Evolutionary conservation across 2,797 vertebrate species (phyloP).

Genomic region (Myiothlypis coronata): DNA sequence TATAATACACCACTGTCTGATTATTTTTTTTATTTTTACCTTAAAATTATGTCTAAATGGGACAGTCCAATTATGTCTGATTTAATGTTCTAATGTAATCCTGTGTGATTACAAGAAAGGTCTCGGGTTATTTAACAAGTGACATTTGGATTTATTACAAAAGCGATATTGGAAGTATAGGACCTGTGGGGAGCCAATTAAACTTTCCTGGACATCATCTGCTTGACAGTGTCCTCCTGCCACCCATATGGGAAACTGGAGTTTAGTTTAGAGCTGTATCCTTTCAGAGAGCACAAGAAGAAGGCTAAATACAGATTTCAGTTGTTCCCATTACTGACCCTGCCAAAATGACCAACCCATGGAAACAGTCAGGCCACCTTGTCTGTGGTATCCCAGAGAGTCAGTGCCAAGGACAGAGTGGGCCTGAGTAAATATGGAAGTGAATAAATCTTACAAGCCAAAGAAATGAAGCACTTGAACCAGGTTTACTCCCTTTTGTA

Average conservation of each 20-base stretch:
- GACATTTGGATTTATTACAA: conserved; percentile 44
- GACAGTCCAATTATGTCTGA: conserved; percentile 60
- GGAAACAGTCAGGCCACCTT: not conserved
- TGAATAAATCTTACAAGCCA: not conserved
- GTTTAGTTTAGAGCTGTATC: not conserved
- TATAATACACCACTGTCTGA: not conserved
- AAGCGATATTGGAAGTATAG: not conserved
- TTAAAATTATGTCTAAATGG: conserved; percentile 60
- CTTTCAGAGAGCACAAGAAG: not conserved
- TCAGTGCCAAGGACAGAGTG: not conserved
- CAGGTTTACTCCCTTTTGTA: not conserved
- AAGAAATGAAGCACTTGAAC: not conserved
- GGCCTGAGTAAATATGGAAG: not conserved
- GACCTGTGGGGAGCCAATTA: conserved; percentile 55
- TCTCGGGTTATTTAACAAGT: conserved; percentile 48
- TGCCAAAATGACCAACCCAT: not conserved
- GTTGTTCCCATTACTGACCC: not conserved
- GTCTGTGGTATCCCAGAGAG: not conserved
- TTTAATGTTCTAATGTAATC: conserved; percentile 62
- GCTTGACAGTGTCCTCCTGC: not conserved
- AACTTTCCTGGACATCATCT: conserved; percentile 21
- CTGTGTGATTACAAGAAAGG: conserved; percentile 51
- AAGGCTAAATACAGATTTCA: not conserved
- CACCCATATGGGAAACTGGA: not conserved
- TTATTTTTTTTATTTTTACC: conserved; percentile 31